Conservation (phyloP, 2,113 vertebrate genomes). For the Carassius auratus region DNA sequence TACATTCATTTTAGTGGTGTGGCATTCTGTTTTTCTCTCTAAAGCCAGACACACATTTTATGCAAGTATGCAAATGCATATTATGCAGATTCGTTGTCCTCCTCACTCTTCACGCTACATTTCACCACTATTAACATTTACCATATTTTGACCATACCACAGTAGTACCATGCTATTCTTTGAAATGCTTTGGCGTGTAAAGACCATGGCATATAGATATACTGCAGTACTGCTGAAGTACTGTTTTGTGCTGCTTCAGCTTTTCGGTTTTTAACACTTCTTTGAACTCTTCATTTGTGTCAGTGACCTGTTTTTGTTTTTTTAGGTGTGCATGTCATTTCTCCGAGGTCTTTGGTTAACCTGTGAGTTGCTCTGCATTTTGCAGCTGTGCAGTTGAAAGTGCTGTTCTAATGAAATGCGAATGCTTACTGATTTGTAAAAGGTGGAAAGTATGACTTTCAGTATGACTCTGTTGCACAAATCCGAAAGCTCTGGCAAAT, state of each 20-base stretch:
- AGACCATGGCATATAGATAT: background rate
- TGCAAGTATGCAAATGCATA: background rate
- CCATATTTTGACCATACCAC: background rate
- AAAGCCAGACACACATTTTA: too few species aligned
- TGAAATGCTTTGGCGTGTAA: too few species aligned
- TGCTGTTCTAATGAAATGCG: background rate
- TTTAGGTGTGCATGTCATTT: background rate
- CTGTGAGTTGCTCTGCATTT: background rate
- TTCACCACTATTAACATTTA: background rate
- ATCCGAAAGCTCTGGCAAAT: background rate
- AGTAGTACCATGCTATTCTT: background rate
- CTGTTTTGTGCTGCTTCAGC: background rate
- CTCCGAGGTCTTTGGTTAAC: background rate
- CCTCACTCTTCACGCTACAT: background rate
- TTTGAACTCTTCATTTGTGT: conserved; percentile 23
- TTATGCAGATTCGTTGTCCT: too few species aligned
- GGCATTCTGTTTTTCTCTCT: too few species aligned
- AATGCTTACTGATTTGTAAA: background rate
- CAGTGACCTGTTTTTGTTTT: background rate
- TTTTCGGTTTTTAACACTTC: background rate
- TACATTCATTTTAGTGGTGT: background rate
- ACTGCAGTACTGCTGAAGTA: background rate
- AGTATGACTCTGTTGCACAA: background rate
- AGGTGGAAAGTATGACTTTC: background rate
- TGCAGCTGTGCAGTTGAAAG: conserved; percentile 9